Percentiles rank a stretch among this genome's conserved stretches.
Conservation (phyloP, 1,140 invertebrate genomes). For the Muscidifurax raptorellus region DNA sequence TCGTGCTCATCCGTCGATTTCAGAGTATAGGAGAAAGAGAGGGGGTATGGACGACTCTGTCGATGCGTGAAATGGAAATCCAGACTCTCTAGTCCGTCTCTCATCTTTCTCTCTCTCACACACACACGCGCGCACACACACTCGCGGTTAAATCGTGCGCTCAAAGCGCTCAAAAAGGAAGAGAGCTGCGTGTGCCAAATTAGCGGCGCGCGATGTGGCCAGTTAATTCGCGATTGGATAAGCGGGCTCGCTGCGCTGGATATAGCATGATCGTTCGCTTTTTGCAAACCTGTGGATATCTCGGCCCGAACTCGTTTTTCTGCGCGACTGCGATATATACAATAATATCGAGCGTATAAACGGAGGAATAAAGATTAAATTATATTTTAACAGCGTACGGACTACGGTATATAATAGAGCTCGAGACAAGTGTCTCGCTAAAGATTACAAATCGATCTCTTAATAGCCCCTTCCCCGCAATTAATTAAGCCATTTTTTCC, state of each 20-base stretch:
- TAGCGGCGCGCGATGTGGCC: background rate
- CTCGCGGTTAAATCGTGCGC: background rate
- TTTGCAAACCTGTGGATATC: background rate
- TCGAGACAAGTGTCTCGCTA: background rate
- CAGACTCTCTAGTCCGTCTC: conserved; percentile 61
- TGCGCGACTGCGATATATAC: too few species aligned
- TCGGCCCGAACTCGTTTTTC: too few species aligned
- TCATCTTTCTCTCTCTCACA: background rate
- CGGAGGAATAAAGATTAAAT: background rate
- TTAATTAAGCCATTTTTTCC: conserved; percentile 33
- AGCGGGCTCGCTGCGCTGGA: background rate
- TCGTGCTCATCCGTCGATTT: conserved; percentile 63
- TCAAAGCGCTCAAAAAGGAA: background rate
- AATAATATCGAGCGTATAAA: too few species aligned
- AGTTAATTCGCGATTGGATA: background rate
- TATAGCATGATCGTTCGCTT: background rate
- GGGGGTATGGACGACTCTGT: conserved; percentile 53
- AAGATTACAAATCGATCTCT: conserved; percentile 32
- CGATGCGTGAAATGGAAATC: conserved; percentile 71
- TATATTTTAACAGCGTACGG: background rate
- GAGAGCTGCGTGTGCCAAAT: background rate
- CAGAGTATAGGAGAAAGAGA: background rate
- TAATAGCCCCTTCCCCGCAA: conserved; percentile 14
- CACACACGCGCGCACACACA: too few species aligned
- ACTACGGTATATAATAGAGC: background rate